Base-by-base conservation (phyloP, 2,113 vertebrate species). In the Cyprinodon tularosa region DNA sequence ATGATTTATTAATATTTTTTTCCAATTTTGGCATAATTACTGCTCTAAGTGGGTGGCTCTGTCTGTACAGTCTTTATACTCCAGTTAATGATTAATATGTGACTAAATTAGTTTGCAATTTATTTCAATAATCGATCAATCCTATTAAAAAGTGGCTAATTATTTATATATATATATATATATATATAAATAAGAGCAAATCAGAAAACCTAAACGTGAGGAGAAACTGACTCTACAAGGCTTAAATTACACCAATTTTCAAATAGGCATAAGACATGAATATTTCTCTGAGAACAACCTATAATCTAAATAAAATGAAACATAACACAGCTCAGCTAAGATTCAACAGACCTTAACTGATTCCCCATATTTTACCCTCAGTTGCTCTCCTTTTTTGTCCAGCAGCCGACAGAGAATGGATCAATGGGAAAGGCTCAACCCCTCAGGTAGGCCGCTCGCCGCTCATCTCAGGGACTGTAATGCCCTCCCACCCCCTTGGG, bases 381-480 rank as follows among this genome's bases (percentile, higher is more conserved):
- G 62, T 75, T 22, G 0, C 36, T 71, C 75, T 77, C 63, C 68
- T 71, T 77, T 84, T 77, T 80, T 83, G 86, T 84, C 86, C 72
- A 57, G 64, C 38, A 62, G 62, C 86, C 89, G 69, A 79, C 59
- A 78, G 75, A 71, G 69, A 84, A 66, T 63, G 64, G 86, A 90
- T 91, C 88, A 90, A 92, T 90, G 79, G 81, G 66, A 66, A 71
- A 76, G 47, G 71, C 80, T 84, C 78, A 38, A 72, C 67, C 82
- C 83, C 78, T 83, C 79, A 85, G 81, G 88, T 88, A 81, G 82
- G 38, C 0, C 61, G 71, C 86, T 66, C 67, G 72, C 69, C 79
- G 84, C 86, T 91, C 83, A 84, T 90, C 86, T 92, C 73, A 53
- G 74, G 66, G 73, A 45, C 82, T 75, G 75, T 86, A 90, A 90